phyloP scores from a whole-genome alignment of 1,140 invertebrate genomes.

The Habropoda laboriosa region DNA sequence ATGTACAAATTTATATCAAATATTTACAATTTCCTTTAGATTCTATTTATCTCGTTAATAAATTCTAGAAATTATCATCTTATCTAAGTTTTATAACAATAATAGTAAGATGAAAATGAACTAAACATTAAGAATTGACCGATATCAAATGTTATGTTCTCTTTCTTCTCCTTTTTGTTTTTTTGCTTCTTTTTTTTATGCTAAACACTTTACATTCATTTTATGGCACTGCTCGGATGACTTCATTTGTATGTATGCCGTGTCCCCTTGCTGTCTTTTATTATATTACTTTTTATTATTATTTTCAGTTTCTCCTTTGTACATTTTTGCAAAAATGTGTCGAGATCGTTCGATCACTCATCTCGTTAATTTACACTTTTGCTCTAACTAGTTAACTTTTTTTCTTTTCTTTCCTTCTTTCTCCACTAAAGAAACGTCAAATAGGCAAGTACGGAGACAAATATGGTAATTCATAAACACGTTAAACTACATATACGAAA shows the following conservation, averaged over 20 bases:
- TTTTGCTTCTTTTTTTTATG: slow-evolving; percentile 31
- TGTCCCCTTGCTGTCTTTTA: slow-evolving; percentile 16
- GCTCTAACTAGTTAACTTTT: slow-evolving; percentile 26
- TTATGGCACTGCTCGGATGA: slow-evolving; percentile 64
- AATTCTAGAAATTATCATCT: slow-evolving; percentile 54
- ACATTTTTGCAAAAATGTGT: slow-evolving; percentile 42
- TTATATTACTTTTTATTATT: too few relatives aligned
- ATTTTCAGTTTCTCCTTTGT: too few relatives aligned
- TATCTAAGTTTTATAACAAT: slow-evolving; percentile 53
- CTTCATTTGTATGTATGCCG: slow-evolving; percentile 52
- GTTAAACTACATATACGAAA: slow-evolving; percentile 47
- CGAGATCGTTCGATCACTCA: slow-evolving; percentile 40
- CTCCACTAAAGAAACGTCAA: slow-evolving; percentile 13
- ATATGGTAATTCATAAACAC: slow-evolving; percentile 24
- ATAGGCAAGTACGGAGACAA: slow-evolving; percentile 32
- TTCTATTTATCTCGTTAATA: slow-evolving; percentile 56
- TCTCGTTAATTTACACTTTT: slow-evolving; percentile 29
- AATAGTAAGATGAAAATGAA: slow-evolving; percentile 60
- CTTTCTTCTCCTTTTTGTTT: too few relatives aligned
- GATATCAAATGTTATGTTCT: slow-evolving; percentile 44
- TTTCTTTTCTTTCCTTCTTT: background rate
- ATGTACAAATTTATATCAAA: slow-evolving; percentile 68
- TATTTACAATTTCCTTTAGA: slow-evolving; percentile 70
- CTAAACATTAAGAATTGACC: slow-evolving; percentile 59
- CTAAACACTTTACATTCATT: slow-evolving; percentile 60